Conservation (phyloP, 2,888 invertebrate species). For the Leptarthrus brevirostris region DNA sequence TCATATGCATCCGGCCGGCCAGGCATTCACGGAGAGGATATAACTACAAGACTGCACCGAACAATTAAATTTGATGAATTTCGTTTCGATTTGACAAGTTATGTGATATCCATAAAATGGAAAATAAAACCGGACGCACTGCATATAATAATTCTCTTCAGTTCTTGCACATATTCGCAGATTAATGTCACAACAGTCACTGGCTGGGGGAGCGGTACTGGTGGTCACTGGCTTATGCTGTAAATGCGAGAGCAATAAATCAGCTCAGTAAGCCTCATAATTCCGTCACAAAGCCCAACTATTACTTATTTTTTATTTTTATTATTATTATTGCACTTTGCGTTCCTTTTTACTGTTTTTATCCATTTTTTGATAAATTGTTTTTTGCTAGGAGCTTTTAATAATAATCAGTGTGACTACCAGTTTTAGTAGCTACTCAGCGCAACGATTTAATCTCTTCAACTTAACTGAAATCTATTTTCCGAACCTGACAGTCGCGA, state of each 20-base stretch:
- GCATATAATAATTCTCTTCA: constrained; percentile 33
- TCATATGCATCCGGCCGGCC: no score
- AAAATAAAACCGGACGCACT: constrained; percentile 30
- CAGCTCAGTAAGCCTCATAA: constrained; percentile 43
- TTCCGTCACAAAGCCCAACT: constrained; percentile 46
- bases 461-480: no score
- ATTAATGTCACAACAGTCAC: constrained; percentile 26
- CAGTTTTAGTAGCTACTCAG: no score
- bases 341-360: background rate
- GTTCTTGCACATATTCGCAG: constrained; percentile 40
- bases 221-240: constrained; percentile 38
- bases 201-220: constrained; percentile 1
- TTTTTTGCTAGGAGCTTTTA: constrained; percentile 15
- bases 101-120: constrained; percentile 29
- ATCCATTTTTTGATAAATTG: constrained; percentile 29
- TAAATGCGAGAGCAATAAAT: constrained; percentile 35
- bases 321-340: constrained; percentile 35
- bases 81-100: constrained; percentile 42
- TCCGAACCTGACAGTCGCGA: no score
- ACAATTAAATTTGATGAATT: constrained; percentile 47
- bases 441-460: no score
- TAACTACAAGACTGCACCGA: no score
- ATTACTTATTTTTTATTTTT: constrained; percentile 37
- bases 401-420: background rate
- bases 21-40: no score